These are phyloP conservation scores for Spicauda simplicius DNA, from an alignment of 2,888 invertebrate genomes.

Conservation along the genomic window DNA sequence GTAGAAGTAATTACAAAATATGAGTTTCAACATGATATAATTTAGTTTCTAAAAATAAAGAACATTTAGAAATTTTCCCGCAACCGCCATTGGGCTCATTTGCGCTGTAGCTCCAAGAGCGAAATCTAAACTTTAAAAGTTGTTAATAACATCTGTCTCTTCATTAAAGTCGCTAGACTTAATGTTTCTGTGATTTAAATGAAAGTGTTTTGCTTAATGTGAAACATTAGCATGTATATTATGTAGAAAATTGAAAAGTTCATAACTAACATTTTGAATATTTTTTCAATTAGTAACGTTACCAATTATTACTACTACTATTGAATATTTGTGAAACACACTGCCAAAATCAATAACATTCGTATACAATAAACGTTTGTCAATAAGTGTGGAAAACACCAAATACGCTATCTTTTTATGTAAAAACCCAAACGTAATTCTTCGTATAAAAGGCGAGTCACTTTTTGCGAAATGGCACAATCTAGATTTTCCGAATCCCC, in stretches of 20 bases:
- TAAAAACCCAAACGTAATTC: slow-evolving; percentile 26
- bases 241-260: background rate
- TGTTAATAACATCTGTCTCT: slow-evolving; percentile 23
- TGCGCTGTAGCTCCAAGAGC: slow-evolving; percentile 55
- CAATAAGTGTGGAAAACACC: background rate
- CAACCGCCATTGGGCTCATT: slow-evolving; percentile 56
- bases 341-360: background rate
- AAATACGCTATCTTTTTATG: slow-evolving; percentile 3
- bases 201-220: slow-evolving; percentile 8
- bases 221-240: background rate
- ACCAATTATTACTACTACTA: too few species aligned
- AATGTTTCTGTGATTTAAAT: background rate
- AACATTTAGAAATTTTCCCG: slow-evolving; percentile 55
- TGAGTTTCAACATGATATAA: slow-evolving; percentile 57
- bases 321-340: background rate
- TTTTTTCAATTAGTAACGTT: too few species aligned
- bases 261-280: background rate
- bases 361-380: background rate
- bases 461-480: slow-evolving; percentile 30
- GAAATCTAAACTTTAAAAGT: slow-evolving; percentile 51
- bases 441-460: slow-evolving; percentile 24
- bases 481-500: slow-evolving; percentile 30
- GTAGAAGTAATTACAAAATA: slow-evolving; percentile 48
- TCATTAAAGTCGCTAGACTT: slow-evolving; percentile 16
- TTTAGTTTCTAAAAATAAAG: slow-evolving; percentile 58